Conservation (phyloP, 2,797 vertebrate species). For the Manis crassicaudata region DNA sequence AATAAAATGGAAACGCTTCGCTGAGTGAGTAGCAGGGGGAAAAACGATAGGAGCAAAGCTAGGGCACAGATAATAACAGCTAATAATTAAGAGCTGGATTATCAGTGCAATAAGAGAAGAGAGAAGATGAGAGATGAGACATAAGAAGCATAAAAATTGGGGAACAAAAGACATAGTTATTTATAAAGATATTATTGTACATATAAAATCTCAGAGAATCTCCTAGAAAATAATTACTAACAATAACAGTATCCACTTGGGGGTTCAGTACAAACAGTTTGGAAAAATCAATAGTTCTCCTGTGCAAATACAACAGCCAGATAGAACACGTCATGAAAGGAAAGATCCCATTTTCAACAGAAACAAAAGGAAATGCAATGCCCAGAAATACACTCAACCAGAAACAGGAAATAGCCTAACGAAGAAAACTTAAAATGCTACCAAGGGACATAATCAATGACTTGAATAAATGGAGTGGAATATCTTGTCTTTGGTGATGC, state of each 20-base stretch:
- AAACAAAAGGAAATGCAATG: neutral
- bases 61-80: no score
- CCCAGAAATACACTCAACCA: neutral
- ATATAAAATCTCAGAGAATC: neutral
- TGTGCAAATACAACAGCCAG: neutral
- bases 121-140: neutral
- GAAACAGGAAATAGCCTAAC: neutral
- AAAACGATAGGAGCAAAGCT: neutral
- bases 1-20: neutral
- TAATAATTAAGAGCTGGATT: neutral
- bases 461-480: accelerated
- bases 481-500: neutral
- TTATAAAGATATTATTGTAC: no score
- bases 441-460: no score
- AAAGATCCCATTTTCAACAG: neutral
- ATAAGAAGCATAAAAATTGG: neutral
- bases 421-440: neutral
- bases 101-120: neutral
- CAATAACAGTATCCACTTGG: neutral
- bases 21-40: neutral
- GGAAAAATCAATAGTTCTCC: neutral
- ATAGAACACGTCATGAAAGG: neutral
- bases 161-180: neutral
- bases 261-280: neutral
- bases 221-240: neutral